Percentiles rank a stretch among this genome's conserved stretches.
These are phyloP conservation scores for Taenaris catops DNA, from an alignment of 2,888 invertebrate species.

Conservation along the genomic window DNA sequence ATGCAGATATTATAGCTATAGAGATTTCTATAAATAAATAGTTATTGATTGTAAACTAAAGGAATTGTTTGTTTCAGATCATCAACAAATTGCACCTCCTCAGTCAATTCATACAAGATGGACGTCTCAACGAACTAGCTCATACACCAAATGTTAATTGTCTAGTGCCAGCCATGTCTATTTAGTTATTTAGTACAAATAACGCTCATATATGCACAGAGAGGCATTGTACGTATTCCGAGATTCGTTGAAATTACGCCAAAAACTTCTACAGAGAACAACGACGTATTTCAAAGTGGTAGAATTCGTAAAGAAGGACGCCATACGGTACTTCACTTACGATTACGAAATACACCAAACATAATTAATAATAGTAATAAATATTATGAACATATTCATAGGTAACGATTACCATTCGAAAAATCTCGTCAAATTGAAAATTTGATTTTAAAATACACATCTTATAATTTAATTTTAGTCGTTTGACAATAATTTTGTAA, in stretches of 20 bases:
- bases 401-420: conserved; percentile 61
- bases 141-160: neutral
- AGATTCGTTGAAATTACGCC: conserved; percentile 66
- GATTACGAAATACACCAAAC: conserved; percentile 65
- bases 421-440: conserved; percentile 68
- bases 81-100: neutral
- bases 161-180: conserved; percentile 18
- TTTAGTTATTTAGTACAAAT: conserved; percentile 21
- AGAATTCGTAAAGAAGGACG: conserved; percentile 73
- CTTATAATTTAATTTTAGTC: conserved; percentile 5
- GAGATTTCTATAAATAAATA: neutral
- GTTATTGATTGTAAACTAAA: no score
- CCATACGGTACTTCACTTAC: conserved; percentile 67
- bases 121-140: conserved; percentile 10
- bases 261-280: conserved; percentile 60
- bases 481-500: conserved; percentile 18
- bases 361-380: conserved; percentile 27
- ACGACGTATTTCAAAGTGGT: conserved; percentile 69
- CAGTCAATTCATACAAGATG: conserved; percentile 11
- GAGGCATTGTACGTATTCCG: conserved; percentile 58
- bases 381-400: conserved; percentile 72
- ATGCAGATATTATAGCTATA: no score
- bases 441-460: conserved; percentile 28
- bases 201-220: conserved; percentile 64
- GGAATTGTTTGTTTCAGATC: conserved; percentile 19